Base-by-base conservation (phyloP, 2,113 vertebrate genomes). In the Stegastes partitus region DNA sequence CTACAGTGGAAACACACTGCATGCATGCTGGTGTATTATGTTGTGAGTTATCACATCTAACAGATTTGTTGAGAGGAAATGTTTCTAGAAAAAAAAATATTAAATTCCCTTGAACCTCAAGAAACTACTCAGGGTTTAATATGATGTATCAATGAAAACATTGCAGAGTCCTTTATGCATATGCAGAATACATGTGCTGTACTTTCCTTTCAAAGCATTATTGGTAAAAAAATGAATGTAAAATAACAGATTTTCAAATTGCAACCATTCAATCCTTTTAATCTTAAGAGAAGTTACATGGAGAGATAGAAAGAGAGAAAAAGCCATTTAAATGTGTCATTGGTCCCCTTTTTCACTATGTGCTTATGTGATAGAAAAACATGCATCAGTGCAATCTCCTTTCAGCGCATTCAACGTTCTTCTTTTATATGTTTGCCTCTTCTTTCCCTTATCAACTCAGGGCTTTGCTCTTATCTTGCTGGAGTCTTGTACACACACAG, bases 391-490 rank as follows among this genome's bases (percentile, higher is more conserved):
- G 16, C 63, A 61, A 62, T 74, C 68, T 79, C 34, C 37, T 70
- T 14, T 67, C 25, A 42, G 11, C 7, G 0, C 14, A 0, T 49
- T 70, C 69, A 3, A 21, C 34, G 11, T 57, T 58, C 21, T 9
- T 83, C 77, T 77, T 83, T 74, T 72, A 18, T 45, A 68, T 42
- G 3, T 68, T 73, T 65, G 45, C 59, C 31, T 73, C 55, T 59
- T 77, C 45, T 67, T 50, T 61, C 67, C 28, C 65, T 85, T 75
- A 68, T 86, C 85, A 74, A 65, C 73, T 68, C n/a, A 1, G 21
- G 59, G 69, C 26, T 85, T 58, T 62, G 71, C 74, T 80, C 68
- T 89, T 51, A 89, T 87, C 80, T 81, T 11, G 11, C 49, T 3
- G 9, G 49, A 79, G 68, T 42, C 57, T 61, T 82, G 68, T 74